Base-by-base conservation (phyloP, 2,888 invertebrate genomes). In the Drosophila affinis region DNA sequence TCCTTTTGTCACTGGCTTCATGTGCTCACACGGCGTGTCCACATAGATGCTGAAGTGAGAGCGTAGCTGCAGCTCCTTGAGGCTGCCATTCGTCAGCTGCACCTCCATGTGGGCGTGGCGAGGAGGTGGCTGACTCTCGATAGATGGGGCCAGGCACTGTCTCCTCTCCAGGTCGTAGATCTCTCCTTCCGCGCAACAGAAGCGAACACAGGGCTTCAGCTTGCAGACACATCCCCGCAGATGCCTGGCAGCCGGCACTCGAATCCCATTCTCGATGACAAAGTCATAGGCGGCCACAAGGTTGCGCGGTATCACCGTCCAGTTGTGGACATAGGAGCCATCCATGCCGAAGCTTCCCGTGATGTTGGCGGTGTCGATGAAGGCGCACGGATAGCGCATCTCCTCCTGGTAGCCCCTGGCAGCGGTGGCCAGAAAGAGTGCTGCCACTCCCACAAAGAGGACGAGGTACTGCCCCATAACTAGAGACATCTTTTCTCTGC, bases 141-240 rank as follows among this genome's bases (percentile, higher is more conserved):
- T 0, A 2, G 44, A 24, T 5, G 60, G 52, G 3, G 18, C 9
- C 14, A 71, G 32, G 10, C 90, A 90, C 17, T 32, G 60, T 3
- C 67, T 76, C 0, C 44, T 32, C 27, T 69, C 17, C 44, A 81
- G 55, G 18, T 89, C 86, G 27, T 89, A 91, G 39, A 80, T 60
- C 45, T 81, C 73, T 0, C 81, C 86, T 0, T 54, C 62, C 0
- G 86, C 73, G 56, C 92, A 92, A 60, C 92, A 92, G 58, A 92
- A 90, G 7, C 91, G 83, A 10, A 92, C 84, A 52, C 92, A 92
- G 0, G 90, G 84, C 14, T 79, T 85, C 24, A 90, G 49, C 14
- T 86, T 78, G 27, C 92, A 92, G 44, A 92, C 70, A 59, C 92
- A 92, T 10, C 91, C 92, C 7, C 92, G 82, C 21, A 89, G 55